A percentile compares a stretch with the other conserved stretches of the same genome.
Evolutionary conservation across 1,140 invertebrate species (phyloP).

Genomic region (Drosophila athabasca): DNA sequence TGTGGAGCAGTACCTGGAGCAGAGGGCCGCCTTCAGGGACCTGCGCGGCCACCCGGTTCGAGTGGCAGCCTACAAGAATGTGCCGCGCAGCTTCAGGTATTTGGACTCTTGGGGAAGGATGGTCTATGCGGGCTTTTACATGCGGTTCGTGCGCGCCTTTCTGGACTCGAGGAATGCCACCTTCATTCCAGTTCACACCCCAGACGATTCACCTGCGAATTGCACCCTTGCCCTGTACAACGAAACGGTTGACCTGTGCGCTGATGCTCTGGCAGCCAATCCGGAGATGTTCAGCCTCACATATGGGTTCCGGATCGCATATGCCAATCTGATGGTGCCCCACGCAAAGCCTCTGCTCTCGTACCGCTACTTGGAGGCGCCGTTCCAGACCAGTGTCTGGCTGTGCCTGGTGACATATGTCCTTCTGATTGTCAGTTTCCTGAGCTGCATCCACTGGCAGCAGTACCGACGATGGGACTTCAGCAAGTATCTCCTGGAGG

Average conservation of each 20-base stretch:
- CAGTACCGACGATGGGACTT: slow-evolving; percentile 44
- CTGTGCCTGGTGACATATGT: slow-evolving; percentile 47
- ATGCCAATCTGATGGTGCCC: slow-evolving; percentile 58
- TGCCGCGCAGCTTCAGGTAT: slow-evolving; percentile 46
- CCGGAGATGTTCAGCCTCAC: slow-evolving; percentile 28
- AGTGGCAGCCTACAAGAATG: slow-evolving; percentile 55
- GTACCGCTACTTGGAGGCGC: slow-evolving; percentile 54
- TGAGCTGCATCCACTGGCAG: slow-evolving; percentile 55
- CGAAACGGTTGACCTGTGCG: slow-evolving; percentile 50
- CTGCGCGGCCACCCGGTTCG: slow-evolving; percentile 38
- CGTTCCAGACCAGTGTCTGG: slow-evolving; percentile 52
- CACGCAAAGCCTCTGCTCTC: slow-evolving; percentile 48
- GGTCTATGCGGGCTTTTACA: slow-evolving; percentile 48
- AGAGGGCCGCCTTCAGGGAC: neutral
- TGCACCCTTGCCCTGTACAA: slow-evolving; percentile 33
- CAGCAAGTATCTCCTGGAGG: slow-evolving; percentile 59
- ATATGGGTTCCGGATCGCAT: slow-evolving; percentile 38
- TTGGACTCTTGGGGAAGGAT: slow-evolving; percentile 7
- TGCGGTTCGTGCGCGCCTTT: slow-evolving; percentile 51
- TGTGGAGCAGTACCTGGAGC: slow-evolving; percentile 10
- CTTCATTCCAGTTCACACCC: slow-evolving; percentile 42
- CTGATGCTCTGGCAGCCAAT: slow-evolving; percentile 49
- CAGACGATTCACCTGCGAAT: slow-evolving; percentile 41
- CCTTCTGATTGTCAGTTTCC: slow-evolving; percentile 40
- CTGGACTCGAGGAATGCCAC: slow-evolving; percentile 35